Evolutionary conservation across 2,888 invertebrate genomes (phyloP).

Genomic region (Eupithecia inturbata): DNA sequence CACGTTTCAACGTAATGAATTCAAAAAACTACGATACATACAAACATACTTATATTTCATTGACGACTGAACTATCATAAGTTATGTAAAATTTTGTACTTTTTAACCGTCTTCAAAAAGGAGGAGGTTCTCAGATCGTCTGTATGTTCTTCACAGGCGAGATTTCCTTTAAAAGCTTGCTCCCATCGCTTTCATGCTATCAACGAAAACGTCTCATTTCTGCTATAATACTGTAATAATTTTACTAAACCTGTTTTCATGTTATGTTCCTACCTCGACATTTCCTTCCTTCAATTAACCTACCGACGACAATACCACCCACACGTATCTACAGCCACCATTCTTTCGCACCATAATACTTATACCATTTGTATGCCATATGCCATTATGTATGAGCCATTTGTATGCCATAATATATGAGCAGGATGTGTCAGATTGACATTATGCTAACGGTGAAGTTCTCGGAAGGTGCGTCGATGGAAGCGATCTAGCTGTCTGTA

Average conservation of each 20-base stretch:
- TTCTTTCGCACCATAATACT: slow-evolving; percentile 27
- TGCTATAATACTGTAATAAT: background rate
- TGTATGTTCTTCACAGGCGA: too few species aligned
- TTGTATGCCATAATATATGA: slow-evolving; percentile 39
- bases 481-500: background rate
- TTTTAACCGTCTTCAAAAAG: too few species aligned
- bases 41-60: too few species aligned
- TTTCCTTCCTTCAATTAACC: slow-evolving; percentile 13
- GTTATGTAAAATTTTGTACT: too few species aligned
- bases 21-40: background rate
- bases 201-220: background rate
- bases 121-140: too few species aligned
- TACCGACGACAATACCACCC: slow-evolving; percentile 20
- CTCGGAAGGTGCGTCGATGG: slow-evolving; percentile 17
- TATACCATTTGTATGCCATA: slow-evolving; percentile 13
- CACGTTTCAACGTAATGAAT: background rate
- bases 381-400: slow-evolving; percentile 30
- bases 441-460: slow-evolving; percentile 31
- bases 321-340: slow-evolving; percentile 22
- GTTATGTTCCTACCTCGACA: background rate
- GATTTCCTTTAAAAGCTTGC: too few species aligned
- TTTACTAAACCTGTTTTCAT: background rate
- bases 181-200: too few species aligned
- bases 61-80: too few species aligned
- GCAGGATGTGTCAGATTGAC: slow-evolving; percentile 33